Conservation (phyloP, 2,797 vertebrate genomes). For the Kryptopterus vitreolus region DNA sequence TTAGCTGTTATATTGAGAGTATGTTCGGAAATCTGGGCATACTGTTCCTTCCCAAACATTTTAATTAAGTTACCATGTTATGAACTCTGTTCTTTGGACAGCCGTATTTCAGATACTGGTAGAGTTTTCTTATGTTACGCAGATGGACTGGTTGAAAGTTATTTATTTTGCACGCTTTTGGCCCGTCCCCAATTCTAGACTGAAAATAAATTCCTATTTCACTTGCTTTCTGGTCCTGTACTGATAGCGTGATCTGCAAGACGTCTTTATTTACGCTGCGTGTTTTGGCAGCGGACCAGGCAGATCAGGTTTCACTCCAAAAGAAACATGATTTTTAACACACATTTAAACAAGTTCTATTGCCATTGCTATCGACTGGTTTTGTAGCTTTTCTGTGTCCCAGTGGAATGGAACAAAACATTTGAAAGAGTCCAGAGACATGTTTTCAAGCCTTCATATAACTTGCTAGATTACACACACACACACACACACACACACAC, state of each 20-base stretch:
- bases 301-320: slow-evolving; percentile 10
- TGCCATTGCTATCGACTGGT: slow-evolving; percentile 37
- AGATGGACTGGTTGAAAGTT: slow-evolving; percentile 25
- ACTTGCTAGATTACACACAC: slow-evolving; percentile 26
- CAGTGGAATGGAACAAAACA: slow-evolving; percentile 13
- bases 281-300: slow-evolving; percentile 20
- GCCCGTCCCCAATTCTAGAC: slow-evolving; percentile 22
- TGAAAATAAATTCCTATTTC: slow-evolving; percentile 31
- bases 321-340: slow-evolving; percentile 16
- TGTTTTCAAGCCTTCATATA: slow-evolving; percentile 26
- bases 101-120: slow-evolving; percentile 23
- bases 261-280: neutral
- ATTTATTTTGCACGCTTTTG: slow-evolving; percentile 45
- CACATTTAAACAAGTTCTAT: slow-evolving; percentile 34
- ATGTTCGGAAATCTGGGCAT: neutral
- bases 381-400: slow-evolving; percentile 18
- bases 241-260: slow-evolving; percentile 26
- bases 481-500: neutral
- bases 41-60: slow-evolving; percentile 8
- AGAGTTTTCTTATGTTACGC: slow-evolving; percentile 4
- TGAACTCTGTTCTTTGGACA: neutral
- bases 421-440: slow-evolving; percentile 26
- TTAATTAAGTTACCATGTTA: slow-evolving; percentile 1
- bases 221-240: slow-evolving; percentile 32
- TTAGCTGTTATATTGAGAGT: neutral